Evolutionary conservation across 2,888 invertebrate genomes (phyloP).

Genomic region (Acanthosepion esculentum): DNA sequence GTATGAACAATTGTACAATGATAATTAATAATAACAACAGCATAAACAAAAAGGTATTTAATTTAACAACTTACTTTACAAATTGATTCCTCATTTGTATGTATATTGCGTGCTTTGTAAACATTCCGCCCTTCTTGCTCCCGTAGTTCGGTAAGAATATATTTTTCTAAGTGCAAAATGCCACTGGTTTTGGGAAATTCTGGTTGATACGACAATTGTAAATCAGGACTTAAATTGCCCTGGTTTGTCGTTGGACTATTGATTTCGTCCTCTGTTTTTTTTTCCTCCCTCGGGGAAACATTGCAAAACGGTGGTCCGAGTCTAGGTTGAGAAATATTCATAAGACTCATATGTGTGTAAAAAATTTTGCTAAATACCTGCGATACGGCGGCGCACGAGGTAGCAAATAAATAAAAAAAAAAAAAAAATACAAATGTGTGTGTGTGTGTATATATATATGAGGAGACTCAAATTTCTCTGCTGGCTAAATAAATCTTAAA

Average conservation of each 20-base stretch:
- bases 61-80: conserved; percentile 37
- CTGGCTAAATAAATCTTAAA: not conserved
- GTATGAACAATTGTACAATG: no score
- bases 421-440: not conserved
- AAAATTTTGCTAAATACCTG: not conserved
- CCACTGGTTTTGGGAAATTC: conserved; percentile 57
- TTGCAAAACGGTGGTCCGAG: conserved; percentile 25
- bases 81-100: not conserved
- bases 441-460: not conserved
- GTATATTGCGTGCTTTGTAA: conserved; percentile 33
- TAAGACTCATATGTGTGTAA: not conserved
- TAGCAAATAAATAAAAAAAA: not conserved
- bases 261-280: not conserved
- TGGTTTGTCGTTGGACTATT: conserved; percentile 55
- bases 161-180: conserved; percentile 25
- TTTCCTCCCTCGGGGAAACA: conserved; percentile 37
- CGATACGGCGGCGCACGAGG: not conserved
- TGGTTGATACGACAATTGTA: conserved; percentile 67
- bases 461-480: not conserved
- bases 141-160: conserved; percentile 34
- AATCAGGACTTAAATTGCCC: conserved; percentile 71
- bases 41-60: no score
- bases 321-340: not conserved
- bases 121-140: not conserved
- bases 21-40: no score